Percentiles rank a stretch among this genome's conserved stretches.
phyloP scores from a whole-genome alignment of 2,888 invertebrate species.

The Ommatoiulus sabulosus region DNA sequence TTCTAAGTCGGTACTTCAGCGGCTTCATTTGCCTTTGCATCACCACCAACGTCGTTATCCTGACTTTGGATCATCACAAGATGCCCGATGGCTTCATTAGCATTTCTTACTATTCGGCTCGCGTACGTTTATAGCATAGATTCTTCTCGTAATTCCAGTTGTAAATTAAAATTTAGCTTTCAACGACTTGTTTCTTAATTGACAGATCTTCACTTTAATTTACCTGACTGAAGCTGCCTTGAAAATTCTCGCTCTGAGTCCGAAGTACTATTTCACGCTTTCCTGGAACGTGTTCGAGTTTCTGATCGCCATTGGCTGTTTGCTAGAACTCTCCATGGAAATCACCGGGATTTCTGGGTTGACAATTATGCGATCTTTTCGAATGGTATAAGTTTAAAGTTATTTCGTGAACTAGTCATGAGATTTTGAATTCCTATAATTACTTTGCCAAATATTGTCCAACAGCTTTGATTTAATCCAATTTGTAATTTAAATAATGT shows the following conservation, averaged over 20 bases:
- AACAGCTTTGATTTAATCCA: too few relatives aligned
- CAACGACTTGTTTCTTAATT: background rate
- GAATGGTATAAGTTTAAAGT: background rate
- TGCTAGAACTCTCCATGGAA: constrained; percentile 36
- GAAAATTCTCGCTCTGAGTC: constrained; percentile 42
- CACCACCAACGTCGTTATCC: background rate
- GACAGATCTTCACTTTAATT: constrained; percentile 28
- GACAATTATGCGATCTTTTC: constrained; percentile 6
- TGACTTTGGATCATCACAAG: constrained; percentile 42
- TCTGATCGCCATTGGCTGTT: constrained; percentile 3
- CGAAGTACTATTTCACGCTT: constrained; percentile 46
- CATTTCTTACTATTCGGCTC: constrained; percentile 19
- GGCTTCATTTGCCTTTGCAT: constrained; percentile 38
- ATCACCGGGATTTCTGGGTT: constrained; percentile 28
- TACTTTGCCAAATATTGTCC: too few relatives aligned
- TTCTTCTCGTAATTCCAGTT: background rate
- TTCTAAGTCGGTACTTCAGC: background rate
- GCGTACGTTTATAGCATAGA: background rate
- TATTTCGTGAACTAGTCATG: background rate
- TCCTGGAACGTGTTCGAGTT: constrained; percentile 31
- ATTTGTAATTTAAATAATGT: too few relatives aligned
- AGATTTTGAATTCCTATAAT: too few relatives aligned
- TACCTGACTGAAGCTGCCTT: constrained; percentile 47
- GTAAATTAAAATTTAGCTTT: background rate
- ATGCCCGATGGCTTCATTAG: background rate